Conservation (phyloP, 2,113 vertebrate genomes). For the Catharus minimus region DNA sequence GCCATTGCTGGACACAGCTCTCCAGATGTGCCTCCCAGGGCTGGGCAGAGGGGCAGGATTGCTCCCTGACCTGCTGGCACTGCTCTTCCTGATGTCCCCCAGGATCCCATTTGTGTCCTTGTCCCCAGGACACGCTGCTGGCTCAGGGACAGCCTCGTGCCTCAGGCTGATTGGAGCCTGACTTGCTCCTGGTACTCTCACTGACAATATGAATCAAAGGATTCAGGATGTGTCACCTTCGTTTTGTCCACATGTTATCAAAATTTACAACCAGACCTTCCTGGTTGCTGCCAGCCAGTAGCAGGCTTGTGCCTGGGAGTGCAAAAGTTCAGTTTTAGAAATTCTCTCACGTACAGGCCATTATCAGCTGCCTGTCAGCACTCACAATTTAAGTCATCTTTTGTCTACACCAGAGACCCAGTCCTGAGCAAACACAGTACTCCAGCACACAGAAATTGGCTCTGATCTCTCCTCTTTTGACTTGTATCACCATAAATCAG, state of each 20-base stretch:
- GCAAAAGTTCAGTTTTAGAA: neutral
- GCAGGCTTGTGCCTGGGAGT: neutral
- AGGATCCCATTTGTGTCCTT: neutral
- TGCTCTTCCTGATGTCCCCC: neutral
- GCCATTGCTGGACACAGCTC: neutral
- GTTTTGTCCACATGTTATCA: neutral
- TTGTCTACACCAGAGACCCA: neutral
- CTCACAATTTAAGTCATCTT: neutral
- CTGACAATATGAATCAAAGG: neutral
- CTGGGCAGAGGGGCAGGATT: neutral
- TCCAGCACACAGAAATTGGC: neutral
- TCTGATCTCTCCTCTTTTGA: neutral
- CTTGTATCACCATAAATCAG: neutral
- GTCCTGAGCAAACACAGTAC: neutral
- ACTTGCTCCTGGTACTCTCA: neutral
- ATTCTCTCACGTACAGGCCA: neutral
- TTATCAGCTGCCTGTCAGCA: neutral
- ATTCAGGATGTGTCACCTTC: neutral
- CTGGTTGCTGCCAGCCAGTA: neutral
- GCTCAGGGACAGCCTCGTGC: neutral
- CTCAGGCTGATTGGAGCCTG: neutral
- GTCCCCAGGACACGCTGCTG: neutral
- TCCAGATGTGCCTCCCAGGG: neutral
- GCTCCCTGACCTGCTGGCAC: rapidly evolving
- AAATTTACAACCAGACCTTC: neutral